phyloP scores from a whole-genome alignment of 64 coral and sea anemone species.

The Trachythela sp. region DNA sequence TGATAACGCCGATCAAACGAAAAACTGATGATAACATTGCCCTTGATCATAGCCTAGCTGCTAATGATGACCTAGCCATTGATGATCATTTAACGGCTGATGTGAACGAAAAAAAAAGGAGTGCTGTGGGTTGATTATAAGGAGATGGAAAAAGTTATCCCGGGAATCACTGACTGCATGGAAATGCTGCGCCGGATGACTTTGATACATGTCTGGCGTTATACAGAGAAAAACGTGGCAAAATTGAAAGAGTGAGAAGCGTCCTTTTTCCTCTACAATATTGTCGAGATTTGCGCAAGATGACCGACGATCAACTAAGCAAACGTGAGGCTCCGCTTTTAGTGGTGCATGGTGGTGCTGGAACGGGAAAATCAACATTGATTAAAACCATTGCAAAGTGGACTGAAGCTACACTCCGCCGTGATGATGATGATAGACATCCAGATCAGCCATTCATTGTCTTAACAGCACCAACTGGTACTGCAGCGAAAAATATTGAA shows the following conservation, averaged over 20 bases:
- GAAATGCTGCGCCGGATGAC: neutral
- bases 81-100: neutral
- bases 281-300: neutral
- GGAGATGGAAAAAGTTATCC: neutral
- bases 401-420: constrained; percentile 17
- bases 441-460: constrained; percentile 18
- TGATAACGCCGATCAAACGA: neutral
- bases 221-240: neutral
- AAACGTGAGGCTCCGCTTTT: neutral
- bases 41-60: too few species aligned
- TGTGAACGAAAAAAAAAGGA: neutral
- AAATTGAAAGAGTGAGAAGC: constrained; percentile 12
- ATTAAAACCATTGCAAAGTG: constrained; percentile 12
- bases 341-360: neutral
- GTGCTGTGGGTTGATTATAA: constrained; percentile 11
- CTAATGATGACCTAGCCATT: neutral
- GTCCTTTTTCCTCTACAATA: constrained; percentile 18
- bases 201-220: neutral
- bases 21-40: neutral
- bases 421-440: neutral
- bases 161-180: constrained; percentile 8
- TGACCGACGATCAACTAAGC: neutral
- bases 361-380: constrained; percentile 12
- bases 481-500: constrained; percentile 18
- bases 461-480: constrained; percentile 10